phyloP scores from a whole-genome alignment of 2,113 vertebrate species.

The Heterochromis multidens region DNA sequence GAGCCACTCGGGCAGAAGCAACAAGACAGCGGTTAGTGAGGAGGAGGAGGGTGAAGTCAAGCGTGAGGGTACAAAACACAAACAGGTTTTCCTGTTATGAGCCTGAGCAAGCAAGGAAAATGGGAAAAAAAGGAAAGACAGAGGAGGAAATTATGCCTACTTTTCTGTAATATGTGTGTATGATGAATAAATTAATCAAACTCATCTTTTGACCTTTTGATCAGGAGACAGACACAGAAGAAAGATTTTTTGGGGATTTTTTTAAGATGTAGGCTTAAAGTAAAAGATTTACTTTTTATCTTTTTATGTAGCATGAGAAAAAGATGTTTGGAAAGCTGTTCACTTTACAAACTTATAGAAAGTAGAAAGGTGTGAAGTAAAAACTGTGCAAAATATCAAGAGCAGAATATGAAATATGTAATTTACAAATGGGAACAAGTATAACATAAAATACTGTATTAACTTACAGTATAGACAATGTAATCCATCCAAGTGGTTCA shows the following conservation, averaged over 20 bases:
- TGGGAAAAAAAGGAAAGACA: not conserved
- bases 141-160: not conserved
- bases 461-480: not conserved
- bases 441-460: not conserved
- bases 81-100: constrained; percentile 60
- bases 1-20: constrained; percentile 71
- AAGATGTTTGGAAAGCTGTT: not conserved
- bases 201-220: constrained; percentile 34
- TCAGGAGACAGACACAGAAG: not conserved
- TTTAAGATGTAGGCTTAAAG: not conserved
- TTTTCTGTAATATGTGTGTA: not conserved
- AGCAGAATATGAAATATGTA: not conserved
- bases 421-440: not conserved
- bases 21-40: constrained; percentile 67
- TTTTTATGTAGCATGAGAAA: not conserved
- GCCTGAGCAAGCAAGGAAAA: constrained; percentile 43
- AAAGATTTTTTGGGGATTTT: not conserved
- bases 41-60: constrained; percentile 55
- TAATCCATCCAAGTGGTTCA: not conserved
- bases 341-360: not conserved
- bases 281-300: not conserved
- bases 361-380: not conserved
- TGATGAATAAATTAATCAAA: constrained; percentile 32
- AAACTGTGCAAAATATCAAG: not conserved
- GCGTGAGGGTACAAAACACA: constrained; percentile 60